Conservation (phyloP, 1,140 invertebrate species). For the Drosophila parvula region DNA sequence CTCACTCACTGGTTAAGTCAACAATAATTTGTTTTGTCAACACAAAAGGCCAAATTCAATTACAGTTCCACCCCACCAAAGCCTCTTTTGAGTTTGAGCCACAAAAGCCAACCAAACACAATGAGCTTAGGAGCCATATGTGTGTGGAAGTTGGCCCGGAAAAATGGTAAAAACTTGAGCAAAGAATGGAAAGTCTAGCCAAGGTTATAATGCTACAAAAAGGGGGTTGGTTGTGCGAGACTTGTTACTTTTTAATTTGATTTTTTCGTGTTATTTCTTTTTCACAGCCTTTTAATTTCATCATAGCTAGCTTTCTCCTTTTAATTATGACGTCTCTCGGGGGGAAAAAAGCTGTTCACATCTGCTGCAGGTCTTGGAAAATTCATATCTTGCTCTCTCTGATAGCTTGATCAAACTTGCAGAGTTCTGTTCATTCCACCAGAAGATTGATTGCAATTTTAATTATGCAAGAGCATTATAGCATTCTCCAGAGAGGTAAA, state of each 20-base stretch:
- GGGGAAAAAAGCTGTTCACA: conserved; percentile 25
- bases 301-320: conserved; percentile 29
- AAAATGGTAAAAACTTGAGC: conserved; percentile 15
- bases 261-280: conserved; percentile 33
- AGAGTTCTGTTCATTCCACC: conserved; percentile 3
- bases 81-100: conserved; percentile 33
- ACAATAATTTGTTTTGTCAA: conserved; percentile 77
- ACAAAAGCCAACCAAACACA: conserved; percentile 64
- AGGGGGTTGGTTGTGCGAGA: conserved; percentile 3
- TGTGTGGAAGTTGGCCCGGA: conserved; percentile 7
- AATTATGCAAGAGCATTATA: background rate
- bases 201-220: conserved; percentile 18
- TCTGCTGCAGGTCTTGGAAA: conserved; percentile 20
- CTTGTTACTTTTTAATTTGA: conserved; percentile 60
- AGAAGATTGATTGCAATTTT: conserved; percentile 18
- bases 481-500: background rate
- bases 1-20: conserved; percentile 51
- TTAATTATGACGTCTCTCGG: conserved; percentile 30
- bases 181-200: conserved; percentile 12
- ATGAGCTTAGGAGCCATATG: conserved; percentile 45
- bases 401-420: conserved; percentile 26
- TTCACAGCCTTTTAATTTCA: conserved; percentile 43
- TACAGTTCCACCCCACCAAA: conserved; percentile 44
- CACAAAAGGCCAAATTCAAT: conserved; percentile 77
- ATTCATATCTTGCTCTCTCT: conserved; percentile 23